Conservation (phyloP, 2,888 invertebrate genomes). For the Pocota personata region DNA sequence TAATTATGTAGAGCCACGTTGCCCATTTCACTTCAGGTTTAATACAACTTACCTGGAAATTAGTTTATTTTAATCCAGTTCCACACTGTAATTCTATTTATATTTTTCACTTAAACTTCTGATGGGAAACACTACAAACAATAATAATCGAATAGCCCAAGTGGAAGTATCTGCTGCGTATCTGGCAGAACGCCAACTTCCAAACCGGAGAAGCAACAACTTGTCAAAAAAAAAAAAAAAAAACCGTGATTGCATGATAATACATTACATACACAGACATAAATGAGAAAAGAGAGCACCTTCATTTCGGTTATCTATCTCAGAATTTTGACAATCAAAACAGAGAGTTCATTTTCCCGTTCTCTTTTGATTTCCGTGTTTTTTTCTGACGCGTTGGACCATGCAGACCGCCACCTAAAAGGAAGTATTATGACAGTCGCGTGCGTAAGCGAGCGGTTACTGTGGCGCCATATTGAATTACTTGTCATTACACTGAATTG, state of each 20-base stretch:
- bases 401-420: neutral
- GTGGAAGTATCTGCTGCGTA: slow-evolving; percentile 31
- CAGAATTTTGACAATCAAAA: slow-evolving; percentile 31
- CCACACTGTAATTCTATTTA: neutral
- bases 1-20: neutral
- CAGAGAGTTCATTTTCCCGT: neutral
- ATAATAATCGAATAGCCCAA: slow-evolving; percentile 19
- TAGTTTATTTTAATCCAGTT: neutral
- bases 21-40: neutral
- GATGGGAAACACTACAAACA: neutral
- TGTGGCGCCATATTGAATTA: slow-evolving; percentile 44
- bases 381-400: neutral
- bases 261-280: neutral
- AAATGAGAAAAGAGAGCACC: slow-evolving; percentile 31
- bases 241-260: neutral
- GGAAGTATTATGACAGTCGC: slow-evolving; percentile 50
- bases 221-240: slow-evolving; percentile 21
- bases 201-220: slow-evolving; percentile 63
- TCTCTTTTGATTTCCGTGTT: neutral
- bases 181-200: slow-evolving; percentile 46
- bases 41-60: neutral
- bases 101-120: neutral
- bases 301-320: slow-evolving; percentile 36
- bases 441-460: slow-evolving; percentile 23
- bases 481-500: neutral